These are phyloP conservation scores for Meleagris gallopavo DNA, from an alignment of 2,113 vertebrate species.

Conservation along the genomic window DNA sequence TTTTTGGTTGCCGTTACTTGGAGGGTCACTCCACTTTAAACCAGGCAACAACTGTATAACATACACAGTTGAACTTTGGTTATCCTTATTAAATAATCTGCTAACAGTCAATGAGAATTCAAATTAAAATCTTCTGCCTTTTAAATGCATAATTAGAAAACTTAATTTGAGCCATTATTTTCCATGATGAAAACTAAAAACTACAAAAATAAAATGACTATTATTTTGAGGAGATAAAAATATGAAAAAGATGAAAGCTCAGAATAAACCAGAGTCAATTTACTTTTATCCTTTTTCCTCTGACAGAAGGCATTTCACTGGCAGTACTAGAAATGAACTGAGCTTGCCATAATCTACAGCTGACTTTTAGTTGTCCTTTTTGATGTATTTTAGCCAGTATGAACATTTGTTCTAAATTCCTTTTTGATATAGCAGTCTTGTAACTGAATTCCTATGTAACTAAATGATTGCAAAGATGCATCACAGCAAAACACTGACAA, in stretches of 20 bases:
- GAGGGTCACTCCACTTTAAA: not conserved
- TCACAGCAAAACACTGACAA: not conserved
- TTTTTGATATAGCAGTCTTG: not conserved
- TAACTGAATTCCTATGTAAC: not conserved
- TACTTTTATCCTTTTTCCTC: not conserved
- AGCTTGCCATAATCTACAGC: not conserved
- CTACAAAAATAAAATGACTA: not conserved
- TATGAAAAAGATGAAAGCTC: not conserved
- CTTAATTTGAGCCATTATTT: conserved; percentile 26
- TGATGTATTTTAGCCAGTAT: not conserved
- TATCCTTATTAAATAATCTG: conserved; percentile 37
- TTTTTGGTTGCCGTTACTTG: not conserved
- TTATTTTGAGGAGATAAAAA: not conserved
- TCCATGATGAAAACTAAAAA: not conserved
- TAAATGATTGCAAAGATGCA: not conserved
- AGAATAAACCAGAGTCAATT: not conserved
- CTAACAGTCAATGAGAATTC: conserved; percentile 6
- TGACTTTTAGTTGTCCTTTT: not conserved
- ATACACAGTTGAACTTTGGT: not conserved
- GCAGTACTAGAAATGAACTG: not conserved
- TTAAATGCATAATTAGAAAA: conserved; percentile 50
- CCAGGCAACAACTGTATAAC: not conserved
- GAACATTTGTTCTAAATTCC: not conserved
- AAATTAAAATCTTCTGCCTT: not conserved
- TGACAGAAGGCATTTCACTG: not conserved